Evolutionary conservation across 2,797 vertebrate species (phyloP).

Genomic region (Sebastes minor): DNA sequence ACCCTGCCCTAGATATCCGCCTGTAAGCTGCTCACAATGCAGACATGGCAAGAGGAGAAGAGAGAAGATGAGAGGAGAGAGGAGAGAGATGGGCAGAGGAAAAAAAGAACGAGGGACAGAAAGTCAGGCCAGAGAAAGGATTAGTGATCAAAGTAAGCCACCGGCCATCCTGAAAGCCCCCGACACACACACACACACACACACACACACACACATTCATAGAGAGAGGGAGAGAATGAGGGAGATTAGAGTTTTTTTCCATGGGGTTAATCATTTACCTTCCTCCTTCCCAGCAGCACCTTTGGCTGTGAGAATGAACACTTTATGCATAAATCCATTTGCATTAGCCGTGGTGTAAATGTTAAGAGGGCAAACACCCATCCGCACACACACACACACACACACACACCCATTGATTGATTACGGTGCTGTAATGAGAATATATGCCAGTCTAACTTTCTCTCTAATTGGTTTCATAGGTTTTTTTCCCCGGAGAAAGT

Average conservation of each 20-base stretch:
- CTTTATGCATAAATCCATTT: slow-evolving; percentile 58
- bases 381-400: background rate
- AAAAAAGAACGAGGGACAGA: slow-evolving; percentile 60
- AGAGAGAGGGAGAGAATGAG: slow-evolving; percentile 13
- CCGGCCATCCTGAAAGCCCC: slow-evolving; percentile 55
- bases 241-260: slow-evolving; percentile 43
- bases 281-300: slow-evolving; percentile 37
- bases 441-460: slow-evolving; percentile 48
- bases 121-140: slow-evolving; percentile 74
- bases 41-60: slow-evolving; percentile 49
- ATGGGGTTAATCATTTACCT: slow-evolving; percentile 63
- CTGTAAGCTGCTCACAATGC: slow-evolving; percentile 68
- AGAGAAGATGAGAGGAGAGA: slow-evolving; percentile 58
- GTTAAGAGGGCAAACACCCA: slow-evolving; percentile 47
- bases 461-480: slow-evolving; percentile 51
- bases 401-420: slow-evolving; percentile 39
- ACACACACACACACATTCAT: slow-evolving; percentile 11
- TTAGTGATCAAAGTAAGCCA: slow-evolving; percentile 75
- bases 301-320: slow-evolving; percentile 45
- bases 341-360: slow-evolving; percentile 46
- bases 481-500: slow-evolving; percentile 23
- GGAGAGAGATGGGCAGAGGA: slow-evolving; percentile 55
- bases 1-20: slow-evolving; percentile 60
- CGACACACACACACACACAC: slow-evolving; percentile 7
- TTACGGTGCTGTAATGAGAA: slow-evolving; percentile 47